Percentiles rank a stretch among this genome's conserved stretches.
Evolutionary conservation across 1,140 invertebrate genomes (phyloP).

Genomic region (Procambarus clarkii): DNA sequence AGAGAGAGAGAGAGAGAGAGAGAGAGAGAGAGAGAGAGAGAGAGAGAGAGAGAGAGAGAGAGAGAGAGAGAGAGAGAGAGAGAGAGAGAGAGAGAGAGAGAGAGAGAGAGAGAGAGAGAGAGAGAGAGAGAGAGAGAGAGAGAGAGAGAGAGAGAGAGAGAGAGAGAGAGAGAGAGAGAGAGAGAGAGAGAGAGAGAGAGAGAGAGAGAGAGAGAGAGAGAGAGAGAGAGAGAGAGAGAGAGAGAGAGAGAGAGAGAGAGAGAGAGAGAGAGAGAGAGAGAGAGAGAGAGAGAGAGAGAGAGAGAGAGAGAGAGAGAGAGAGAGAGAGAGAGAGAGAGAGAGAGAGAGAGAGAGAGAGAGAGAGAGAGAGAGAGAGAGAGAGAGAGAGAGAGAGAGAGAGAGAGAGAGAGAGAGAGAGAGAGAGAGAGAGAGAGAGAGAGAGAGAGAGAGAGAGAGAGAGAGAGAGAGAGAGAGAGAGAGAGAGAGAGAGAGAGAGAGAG

Average conservation of each 20-base stretch:
- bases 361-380: not conserved
- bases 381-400: not conserved
- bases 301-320: not conserved
- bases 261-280: not conserved
- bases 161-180: conserved; percentile 2
- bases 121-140: not conserved
- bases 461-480: conserved; percentile 38
- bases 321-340: not conserved
- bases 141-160: conserved; percentile 1
- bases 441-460: not conserved
- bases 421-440: not conserved
- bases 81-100: not conserved
- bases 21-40: not conserved
- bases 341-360: not conserved
- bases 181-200: not conserved
- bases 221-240: not conserved
- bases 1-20: not conserved
- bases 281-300: not conserved
- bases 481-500: conserved; percentile 37
- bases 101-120: not conserved
- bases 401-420: not conserved
- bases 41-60: not conserved
- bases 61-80: not conserved
- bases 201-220: not conserved
- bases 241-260: not conserved